Evolutionary conservation across 1,140 invertebrate species (phyloP), one percentile per base, ranked within the genome.

Genomic region (Drosophila truncata): DNA sequence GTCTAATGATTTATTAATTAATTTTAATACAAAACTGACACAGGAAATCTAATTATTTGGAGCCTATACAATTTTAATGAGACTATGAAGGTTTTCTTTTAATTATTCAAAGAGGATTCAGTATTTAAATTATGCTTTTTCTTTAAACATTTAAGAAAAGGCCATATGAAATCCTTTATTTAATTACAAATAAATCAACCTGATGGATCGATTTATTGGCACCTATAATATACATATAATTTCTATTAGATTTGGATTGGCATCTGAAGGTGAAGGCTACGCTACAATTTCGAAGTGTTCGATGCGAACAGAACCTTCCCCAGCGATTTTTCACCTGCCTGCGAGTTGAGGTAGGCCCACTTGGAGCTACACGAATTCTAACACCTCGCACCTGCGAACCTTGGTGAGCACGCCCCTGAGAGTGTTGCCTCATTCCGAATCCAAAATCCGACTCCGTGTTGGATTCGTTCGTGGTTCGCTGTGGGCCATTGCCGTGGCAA

Each of bases 401-500:
- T 88, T 88, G 83, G 59, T 60, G 41, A 44, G 52, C 59, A 71
- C 69, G 85, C 69, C 81, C 81, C 83, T 87, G 74, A 76, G 74
- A 72, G 80, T 70, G 76, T 78, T 59, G 83, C 59, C 64, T 67
- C 63, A 70, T 70, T 70, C 61, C 61, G 33, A 63, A n/a, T 57
- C 54, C 9, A 39, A 35, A 54, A 54, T 50, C 52, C 61, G 74
- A 55, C 63, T 44, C 74, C 31, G 31, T 64, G 60, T 42, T 47
- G 66, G 58, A 57, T 60, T 67, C 41, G 80, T 67, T 82, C 52
- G 52, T 78, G 25, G 50, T 63, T 83, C 35, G 61, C 77, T 77
- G 73, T 75, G 78, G 85, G 84, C 85, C 85, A 88, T 88, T 88
- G 84, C 84, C 84, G 80, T 84, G 84, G 85, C 85, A 88, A 88